A percentile compares a stretch with the other conserved stretches of the same genome.
phyloP scores from a whole-genome alignment of 2,888 invertebrate species.

The Neoitamus cyanurus region DNA sequence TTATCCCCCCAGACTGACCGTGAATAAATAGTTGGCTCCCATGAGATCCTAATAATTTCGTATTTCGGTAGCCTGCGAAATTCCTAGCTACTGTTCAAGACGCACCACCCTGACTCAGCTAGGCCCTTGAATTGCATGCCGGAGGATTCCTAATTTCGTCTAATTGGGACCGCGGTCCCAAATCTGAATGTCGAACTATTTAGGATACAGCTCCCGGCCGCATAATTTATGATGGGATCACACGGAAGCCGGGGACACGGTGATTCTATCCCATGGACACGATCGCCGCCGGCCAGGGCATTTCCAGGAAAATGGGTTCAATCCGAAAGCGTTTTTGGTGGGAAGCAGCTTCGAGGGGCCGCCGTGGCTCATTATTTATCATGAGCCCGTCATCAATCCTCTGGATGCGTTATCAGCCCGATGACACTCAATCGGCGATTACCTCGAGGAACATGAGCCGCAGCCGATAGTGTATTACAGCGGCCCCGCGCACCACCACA shows the following conservation, averaged over 20 bases:
- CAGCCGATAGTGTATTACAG: background rate
- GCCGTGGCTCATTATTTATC: background rate
- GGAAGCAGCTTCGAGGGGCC: background rate
- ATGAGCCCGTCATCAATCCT: background rate
- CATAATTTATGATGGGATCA: constrained; percentile 17
- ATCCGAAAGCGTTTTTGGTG: background rate
- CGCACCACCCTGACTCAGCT: background rate
- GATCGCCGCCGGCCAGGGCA: background rate
- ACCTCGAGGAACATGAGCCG: background rate
- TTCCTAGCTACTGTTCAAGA: constrained; percentile 27
- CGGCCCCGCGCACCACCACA: too few species aligned
- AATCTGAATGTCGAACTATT: background rate
- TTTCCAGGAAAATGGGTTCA: background rate
- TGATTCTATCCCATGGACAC: background rate
- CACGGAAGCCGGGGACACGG: background rate
- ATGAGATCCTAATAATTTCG: background rate
- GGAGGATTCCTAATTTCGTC: background rate
- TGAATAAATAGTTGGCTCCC: background rate
- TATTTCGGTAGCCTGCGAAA: constrained; percentile 1
- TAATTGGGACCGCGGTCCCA: constrained; percentile 2
- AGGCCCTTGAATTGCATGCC: background rate
- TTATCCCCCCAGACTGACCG: background rate
- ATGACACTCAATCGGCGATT: background rate
- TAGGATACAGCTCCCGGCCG: background rate
- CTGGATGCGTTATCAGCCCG: background rate